Base-by-base conservation (phyloP, 1,140 invertebrate species). In the Mizuhopecten yessoensis region DNA sequence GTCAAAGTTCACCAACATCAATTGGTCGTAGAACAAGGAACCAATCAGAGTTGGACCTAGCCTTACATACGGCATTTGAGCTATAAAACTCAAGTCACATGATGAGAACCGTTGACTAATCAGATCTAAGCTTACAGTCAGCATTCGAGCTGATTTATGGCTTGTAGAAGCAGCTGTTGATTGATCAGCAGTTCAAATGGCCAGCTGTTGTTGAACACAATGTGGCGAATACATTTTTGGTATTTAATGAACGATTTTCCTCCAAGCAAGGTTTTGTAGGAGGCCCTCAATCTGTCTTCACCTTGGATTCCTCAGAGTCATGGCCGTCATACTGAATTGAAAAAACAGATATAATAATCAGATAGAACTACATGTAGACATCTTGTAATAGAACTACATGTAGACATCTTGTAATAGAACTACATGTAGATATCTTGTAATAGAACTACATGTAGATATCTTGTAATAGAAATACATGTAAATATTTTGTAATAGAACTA, bases 141-240 rank as follows among this genome's bases (percentile, higher is more conserved):
- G 57, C 57, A 29, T 29, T 57, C 29, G 2, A 29, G 57, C 57
- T 75, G 57, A n/a, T 11, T 3, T 57, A 57, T 11, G 5, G 29
- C 57, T 75, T 17, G 2, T 29, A 13, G 2, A 29, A 75, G n/a
- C 57, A 75, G 57, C 57, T 75, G 57, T 75, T 29, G 57, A 75
- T 29, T 75, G n/a, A 7, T 75, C 57, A 75, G 57, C 57, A 75
- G 57, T 75, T 23, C 57, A 29, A 29, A 75, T 75, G 57, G 57
- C 57, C 57, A 75, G n/a, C n/a, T 75, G 57, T 75, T 75, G 57
- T 75, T 75, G 57, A 75, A 75, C 57, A 75, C 57, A 75, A 29
- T 75, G 29, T 75, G 57, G 57, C 57, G 29, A 75, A 75, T 75
- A 75, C n/a, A 29, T n/a, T 75, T 75, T 75, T n/a, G 57, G 0